Evolutionary conservation across 1,140 invertebrate species (phyloP).

Genomic region (Drosophila takahashii): DNA sequence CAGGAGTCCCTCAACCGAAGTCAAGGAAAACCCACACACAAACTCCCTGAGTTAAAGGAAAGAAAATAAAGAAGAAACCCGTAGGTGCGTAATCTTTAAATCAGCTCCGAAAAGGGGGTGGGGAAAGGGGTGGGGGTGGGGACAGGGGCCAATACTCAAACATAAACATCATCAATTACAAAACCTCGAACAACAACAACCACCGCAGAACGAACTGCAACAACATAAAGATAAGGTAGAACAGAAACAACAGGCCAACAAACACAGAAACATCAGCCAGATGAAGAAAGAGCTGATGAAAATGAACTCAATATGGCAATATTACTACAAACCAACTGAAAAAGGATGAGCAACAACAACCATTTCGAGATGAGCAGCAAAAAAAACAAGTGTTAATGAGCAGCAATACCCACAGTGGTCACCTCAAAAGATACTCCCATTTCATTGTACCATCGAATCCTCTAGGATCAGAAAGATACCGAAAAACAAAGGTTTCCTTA

Average conservation of each 20-base stretch:
- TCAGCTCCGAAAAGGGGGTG: constrained; percentile 50
- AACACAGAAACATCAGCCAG: constrained; percentile 8
- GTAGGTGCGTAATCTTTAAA: constrained; percentile 77
- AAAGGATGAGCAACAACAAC: constrained; percentile 26
- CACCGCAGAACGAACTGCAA: constrained; percentile 12
- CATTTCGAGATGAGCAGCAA: constrained; percentile 21
- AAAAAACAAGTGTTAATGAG: constrained; percentile 40
- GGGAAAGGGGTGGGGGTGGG: neutral
- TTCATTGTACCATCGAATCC: too few relatives aligned
- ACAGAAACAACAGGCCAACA: constrained; percentile 32
- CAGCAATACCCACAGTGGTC: constrained; percentile 19
- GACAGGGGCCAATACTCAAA: constrained; percentile 41
- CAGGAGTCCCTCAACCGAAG: constrained; percentile 13
- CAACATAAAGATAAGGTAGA: constrained; percentile 19
- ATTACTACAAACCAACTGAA: constrained; percentile 17
- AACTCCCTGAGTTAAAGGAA: neutral
- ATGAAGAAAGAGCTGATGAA: constrained; percentile 33
- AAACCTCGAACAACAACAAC: constrained; percentile 54
- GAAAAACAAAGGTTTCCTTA: too few relatives aligned
- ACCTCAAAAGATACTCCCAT: neutral
- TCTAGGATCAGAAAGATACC: too few relatives aligned
- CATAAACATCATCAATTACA: constrained; percentile 82
- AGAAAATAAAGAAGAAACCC: constrained; percentile 4
- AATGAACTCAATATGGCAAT: constrained; percentile 37
- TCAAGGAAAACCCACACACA: constrained; percentile 60